A percentile compares a stretch with the other conserved stretches of the same genome.
These are phyloP conservation scores for Scaptomyza reducta DNA, from an alignment of 2,888 invertebrate genomes.

Conservation along the genomic window DNA sequence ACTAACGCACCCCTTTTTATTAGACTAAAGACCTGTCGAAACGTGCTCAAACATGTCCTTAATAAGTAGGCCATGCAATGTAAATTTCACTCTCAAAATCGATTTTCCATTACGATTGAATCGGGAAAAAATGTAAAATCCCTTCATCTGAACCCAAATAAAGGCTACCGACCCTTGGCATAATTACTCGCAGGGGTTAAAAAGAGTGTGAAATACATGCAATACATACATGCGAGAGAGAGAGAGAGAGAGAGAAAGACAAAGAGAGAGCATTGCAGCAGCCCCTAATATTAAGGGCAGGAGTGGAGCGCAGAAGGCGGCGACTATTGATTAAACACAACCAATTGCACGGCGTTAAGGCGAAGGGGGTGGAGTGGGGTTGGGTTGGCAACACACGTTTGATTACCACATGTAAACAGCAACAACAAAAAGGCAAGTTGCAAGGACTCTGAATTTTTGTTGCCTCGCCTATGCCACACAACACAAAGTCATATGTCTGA, in stretches of 20 bases:
- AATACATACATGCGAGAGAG: no score
- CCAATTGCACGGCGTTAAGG: constrained; percentile 1
- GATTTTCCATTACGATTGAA: constrained; percentile 60
- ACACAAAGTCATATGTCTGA: constrained; percentile 50
- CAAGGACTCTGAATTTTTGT: neutral
- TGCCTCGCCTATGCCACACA: neutral
- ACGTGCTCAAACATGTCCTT: constrained; percentile 34
- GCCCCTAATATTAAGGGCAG: constrained; percentile 7
- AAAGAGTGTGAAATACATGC: neutral
- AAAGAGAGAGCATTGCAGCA: constrained; percentile 47
- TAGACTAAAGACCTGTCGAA: neutral
- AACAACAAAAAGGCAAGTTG: constrained; percentile 43
- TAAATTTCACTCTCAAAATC: constrained; percentile 47
- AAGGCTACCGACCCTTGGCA: constrained; percentile 77
- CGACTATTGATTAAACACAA: constrained; percentile 76
- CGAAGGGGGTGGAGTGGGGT: constrained; percentile 8
- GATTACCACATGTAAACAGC: constrained; percentile 82
- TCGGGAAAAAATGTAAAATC: constrained; percentile 38
- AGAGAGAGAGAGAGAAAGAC: neutral
- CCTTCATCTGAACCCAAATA: constrained; percentile 48
- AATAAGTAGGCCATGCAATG: constrained; percentile 65
- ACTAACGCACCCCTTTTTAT: neutral
- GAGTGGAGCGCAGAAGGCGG: constrained; percentile 14
- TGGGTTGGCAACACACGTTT: constrained; percentile 76
- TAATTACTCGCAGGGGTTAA: constrained; percentile 33